These are phyloP conservation scores for Cavia aperea DNA, from an alignment of 2,113 vertebrate species.

Conservation along the genomic window DNA sequence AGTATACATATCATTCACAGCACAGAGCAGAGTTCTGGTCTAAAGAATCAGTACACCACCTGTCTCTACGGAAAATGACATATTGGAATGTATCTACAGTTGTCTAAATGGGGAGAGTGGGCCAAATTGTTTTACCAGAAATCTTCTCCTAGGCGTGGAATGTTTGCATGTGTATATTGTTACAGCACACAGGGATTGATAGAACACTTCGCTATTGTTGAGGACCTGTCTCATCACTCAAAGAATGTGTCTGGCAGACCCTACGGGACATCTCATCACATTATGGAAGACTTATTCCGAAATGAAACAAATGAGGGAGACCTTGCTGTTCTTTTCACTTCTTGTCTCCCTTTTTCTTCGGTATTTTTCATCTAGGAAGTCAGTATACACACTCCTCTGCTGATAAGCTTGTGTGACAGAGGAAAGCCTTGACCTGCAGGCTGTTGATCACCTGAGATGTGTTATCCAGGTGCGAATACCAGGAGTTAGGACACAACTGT, in stretches of 20 bases:
- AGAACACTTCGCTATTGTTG: constrained; percentile 58
- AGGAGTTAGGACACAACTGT: background rate
- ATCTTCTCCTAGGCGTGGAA: constrained; percentile 45
- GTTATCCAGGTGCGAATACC: background rate
- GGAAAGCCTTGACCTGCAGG: background rate
- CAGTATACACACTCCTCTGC: background rate
- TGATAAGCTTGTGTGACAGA: background rate
- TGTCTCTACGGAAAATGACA: constrained; percentile 62
- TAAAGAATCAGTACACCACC: constrained; percentile 56
- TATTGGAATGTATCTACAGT: constrained; percentile 60
- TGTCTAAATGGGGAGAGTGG: constrained; percentile 44
- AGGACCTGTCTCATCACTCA: constrained; percentile 50
- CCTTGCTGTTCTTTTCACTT: constrained; percentile 15
- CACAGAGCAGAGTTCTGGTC: constrained; percentile 33
- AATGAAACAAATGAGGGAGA: constrained; percentile 40
- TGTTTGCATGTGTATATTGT: constrained; percentile 61
- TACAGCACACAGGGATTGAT: constrained; percentile 48
- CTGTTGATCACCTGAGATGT: background rate
- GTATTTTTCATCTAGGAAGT: constrained; percentile 33
- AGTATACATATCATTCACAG: constrained; percentile 31
- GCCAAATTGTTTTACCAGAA: constrained; percentile 70
- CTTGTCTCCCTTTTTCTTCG: constrained; percentile 9
- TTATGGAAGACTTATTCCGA: constrained; percentile 39
- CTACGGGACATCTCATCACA: constrained; percentile 39
- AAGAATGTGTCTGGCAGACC: constrained; percentile 56